Evolutionary conservation across 2,113 vertebrate genomes (phyloP).

Genomic region (Microcebus murinus): DNA sequence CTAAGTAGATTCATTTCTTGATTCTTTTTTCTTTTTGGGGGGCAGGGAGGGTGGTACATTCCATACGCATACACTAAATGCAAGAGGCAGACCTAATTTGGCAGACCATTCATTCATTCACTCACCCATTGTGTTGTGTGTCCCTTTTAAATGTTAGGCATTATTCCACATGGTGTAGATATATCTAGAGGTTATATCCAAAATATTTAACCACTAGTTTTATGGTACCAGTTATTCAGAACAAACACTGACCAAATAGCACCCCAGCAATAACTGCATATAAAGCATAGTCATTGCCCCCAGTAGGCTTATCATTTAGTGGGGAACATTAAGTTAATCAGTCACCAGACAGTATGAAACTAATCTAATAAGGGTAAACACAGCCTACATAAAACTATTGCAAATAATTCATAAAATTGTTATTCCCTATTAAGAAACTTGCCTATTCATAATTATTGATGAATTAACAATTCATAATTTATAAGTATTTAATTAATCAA

Average conservation of each 20-base stretch:
- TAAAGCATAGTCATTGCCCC: not conserved
- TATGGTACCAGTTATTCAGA: not conserved
- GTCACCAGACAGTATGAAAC: not conserved
- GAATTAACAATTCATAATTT: not conserved
- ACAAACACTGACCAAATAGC: not conserved
- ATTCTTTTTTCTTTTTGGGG: not conserved
- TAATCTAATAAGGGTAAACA: not conserved
- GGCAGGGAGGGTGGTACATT: not conserved
- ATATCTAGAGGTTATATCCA: not conserved
- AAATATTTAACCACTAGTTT: not conserved
- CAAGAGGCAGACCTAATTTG: not conserved
- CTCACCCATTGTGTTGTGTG: not conserved
- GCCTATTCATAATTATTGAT: not conserved
- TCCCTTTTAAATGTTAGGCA: not conserved
- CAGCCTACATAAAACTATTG: not conserved
- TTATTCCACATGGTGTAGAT: not conserved
- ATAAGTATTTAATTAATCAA: not conserved
- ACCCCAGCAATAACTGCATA: not conserved
- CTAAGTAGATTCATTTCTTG: not conserved
- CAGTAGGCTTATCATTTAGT: not conserved
- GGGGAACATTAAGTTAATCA: not conserved
- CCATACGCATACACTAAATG: not conserved
- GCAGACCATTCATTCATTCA: not conserved
- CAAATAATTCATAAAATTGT: not conserved
- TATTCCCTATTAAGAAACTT: not conserved